Evolutionary conservation across 2,113 vertebrate species (phyloP).

Genomic region (Fregata magnificens): DNA sequence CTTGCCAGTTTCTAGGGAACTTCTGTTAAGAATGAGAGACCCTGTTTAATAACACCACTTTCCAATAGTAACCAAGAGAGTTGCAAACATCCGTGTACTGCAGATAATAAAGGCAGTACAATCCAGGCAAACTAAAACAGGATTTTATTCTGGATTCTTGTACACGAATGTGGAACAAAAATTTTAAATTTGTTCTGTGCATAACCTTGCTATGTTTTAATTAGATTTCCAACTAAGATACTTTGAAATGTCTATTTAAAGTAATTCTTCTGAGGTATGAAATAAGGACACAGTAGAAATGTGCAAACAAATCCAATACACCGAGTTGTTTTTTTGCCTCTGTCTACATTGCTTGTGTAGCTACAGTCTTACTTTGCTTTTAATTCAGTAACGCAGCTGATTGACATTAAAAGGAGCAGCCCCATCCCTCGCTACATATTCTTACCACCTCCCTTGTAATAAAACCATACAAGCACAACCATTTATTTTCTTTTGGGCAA

Average conservation of each 20-base stretch:
- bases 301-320: neutral
- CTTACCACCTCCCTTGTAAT: neutral
- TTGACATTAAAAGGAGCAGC: neutral
- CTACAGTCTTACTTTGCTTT: neutral
- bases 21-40: neutral
- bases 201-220: neutral
- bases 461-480: neutral
- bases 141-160: neutral
- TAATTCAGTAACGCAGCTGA: neutral
- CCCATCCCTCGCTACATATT: neutral
- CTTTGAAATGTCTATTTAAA: neutral
- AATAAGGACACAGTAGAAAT: neutral
- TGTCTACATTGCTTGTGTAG: neutral
- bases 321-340: neutral
- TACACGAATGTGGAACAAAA: neutral
- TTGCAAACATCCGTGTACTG: neutral
- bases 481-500: neutral
- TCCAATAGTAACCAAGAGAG: neutral
- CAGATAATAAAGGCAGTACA: neutral
- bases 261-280: neutral
- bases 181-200: neutral
- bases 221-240: neutral
- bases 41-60: neutral
- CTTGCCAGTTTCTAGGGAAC: slow-evolving; percentile 4
- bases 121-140: neutral